Base-by-base conservation (phyloP, 2,113 vertebrate species). In the Bujurquina vittata region DNA sequence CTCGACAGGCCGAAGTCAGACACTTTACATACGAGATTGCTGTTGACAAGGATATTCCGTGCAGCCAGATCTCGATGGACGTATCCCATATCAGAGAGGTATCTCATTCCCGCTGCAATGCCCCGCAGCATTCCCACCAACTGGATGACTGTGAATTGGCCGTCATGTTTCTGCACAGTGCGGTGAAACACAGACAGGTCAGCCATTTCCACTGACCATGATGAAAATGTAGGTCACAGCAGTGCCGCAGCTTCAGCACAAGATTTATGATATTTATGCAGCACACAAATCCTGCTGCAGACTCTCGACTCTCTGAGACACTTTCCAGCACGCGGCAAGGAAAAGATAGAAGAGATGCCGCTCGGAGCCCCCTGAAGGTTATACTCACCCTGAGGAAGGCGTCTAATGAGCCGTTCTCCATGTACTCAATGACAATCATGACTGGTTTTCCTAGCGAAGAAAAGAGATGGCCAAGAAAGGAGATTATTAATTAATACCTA, bases 401-500 rank as follows among this genome's bases (percentile, higher is more conserved):
- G 89, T 99, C 98, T 91, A 99, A 95, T 80, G 98, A 97, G 89
- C 98, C 98, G 81, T 99, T 99, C 93, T 99, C 98, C 98, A 99
- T 99, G 92, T 98, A 99, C 96, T 99, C 98, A 91, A 99, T 99
- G 94, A 99, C 97, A 92, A 99, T 99, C 98, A 99, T 99, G 87
- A 99, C 97, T 29, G 98, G 98, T 91, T 99, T 99, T 87, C 97
- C 98, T 99, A 88, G 20, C 87, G 84, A 89, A 46, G 94, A 93
- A 83, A 67, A 74, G 33, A 60, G 7, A 56, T 2, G 37, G 65
- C 83, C 37, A 84, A 80, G 87, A 84, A 57, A 52, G 4, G 6
- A 54, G 20, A 81, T 83, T 78, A 91, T 92, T 90, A 91, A 92
- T 90, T 83, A 75, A 85, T 84, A 73, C 31, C 65, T 89, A 81